phyloP scores from a whole-genome alignment of 1,140 invertebrate species.

The Cherax destructor region DNA sequence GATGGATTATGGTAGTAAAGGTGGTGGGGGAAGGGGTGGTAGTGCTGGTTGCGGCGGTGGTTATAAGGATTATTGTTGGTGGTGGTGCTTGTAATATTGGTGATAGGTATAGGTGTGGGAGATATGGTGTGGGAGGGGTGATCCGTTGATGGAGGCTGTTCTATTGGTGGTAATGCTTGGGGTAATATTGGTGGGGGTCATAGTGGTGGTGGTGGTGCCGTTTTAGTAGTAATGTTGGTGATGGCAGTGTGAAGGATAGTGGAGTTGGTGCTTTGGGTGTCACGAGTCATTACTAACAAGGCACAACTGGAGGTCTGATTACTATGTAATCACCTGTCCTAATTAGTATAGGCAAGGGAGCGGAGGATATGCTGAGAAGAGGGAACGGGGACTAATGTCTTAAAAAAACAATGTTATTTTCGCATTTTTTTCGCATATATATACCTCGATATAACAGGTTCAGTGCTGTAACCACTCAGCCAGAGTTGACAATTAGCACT shows the following conservation, averaged over 20 bases:
- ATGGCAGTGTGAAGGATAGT: neutral
- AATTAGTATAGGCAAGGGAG: neutral
- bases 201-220: neutral
- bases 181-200: neutral
- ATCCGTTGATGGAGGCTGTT: neutral
- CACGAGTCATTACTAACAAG: neutral
- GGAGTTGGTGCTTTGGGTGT: neutral
- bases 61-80: too few species aligned
- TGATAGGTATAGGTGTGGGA: too few species aligned
- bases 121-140: neutral
- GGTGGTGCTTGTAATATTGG: too few species aligned
- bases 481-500: too few species aligned
- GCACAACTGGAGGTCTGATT: neutral
- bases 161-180: neutral
- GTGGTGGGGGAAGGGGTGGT: too few species aligned
- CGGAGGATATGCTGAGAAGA: neutral
- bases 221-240: neutral
- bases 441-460: too few species aligned
- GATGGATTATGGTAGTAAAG: too few species aligned
- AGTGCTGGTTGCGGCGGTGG: too few species aligned
- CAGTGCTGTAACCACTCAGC: too few species aligned
- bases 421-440: too few species aligned
- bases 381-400: too few species aligned
- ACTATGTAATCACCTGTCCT: neutral
- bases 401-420: too few species aligned